Percentiles rank a stretch among this genome's conserved stretches.
Evolutionary conservation across 2,113 vertebrate genomes (phyloP).

Genomic region (Sorex fumeus): DNA sequence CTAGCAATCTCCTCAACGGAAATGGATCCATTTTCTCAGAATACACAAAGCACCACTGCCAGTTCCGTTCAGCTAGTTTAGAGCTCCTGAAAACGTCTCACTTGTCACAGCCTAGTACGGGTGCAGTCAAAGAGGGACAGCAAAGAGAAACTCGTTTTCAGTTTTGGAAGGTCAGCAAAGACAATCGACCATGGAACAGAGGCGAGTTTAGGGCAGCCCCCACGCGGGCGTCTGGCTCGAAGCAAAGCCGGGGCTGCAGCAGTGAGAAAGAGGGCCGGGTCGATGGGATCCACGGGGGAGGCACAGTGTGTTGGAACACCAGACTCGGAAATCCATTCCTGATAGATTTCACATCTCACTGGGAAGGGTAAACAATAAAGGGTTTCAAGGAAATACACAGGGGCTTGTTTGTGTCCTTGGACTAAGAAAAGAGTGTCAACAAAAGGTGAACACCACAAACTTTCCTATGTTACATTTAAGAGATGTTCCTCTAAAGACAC

Average conservation of each 20-base stretch:
- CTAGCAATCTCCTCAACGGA: neutral
- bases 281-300: fast-evolving
- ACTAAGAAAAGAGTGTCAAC: neutral
- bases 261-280: neutral
- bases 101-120: neutral
- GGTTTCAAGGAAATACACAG: neutral
- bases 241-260: fast-evolving
- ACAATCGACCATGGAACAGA: neutral
- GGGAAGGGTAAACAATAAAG: conserved; percentile 1
- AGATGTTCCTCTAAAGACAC: neutral
- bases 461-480: neutral
- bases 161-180: neutral
- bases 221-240: neutral
- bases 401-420: neutral
- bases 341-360: conserved; percentile 26
- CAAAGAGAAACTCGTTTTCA: neutral
- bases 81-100: neutral
- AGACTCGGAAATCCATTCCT: neutral
- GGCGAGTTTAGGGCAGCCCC: neutral
- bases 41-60: neutral
- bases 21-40: neutral
- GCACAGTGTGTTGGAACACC: neutral
- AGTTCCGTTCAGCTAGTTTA: neutral
- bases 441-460: neutral
- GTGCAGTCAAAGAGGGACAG: neutral